These are phyloP conservation scores for Nymphicus hollandicus DNA, from an alignment of 2,113 vertebrate species.

Conservation along the genomic window DNA sequence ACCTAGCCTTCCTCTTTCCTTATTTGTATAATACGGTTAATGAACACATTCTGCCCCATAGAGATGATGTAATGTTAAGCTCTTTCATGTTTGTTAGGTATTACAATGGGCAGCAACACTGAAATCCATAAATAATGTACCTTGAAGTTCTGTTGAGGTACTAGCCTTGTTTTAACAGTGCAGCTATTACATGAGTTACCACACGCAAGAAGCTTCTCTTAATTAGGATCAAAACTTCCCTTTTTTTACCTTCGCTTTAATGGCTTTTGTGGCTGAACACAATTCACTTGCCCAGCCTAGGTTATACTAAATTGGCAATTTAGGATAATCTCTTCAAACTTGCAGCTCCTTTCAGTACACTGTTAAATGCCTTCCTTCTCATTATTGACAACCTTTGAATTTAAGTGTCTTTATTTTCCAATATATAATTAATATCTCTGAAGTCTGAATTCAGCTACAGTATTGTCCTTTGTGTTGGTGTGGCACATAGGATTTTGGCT, in stretches of 20 bases:
- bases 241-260: not conserved
- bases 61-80: not conserved
- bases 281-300: not conserved
- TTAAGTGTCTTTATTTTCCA: not conserved
- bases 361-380: not conserved
- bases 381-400: not conserved
- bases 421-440: not conserved
- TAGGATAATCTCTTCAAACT: not conserved
- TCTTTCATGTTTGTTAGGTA: conserved; percentile 42
- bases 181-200: conserved; percentile 21
- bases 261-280: not conserved
- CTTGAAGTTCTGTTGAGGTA: conserved; percentile 43
- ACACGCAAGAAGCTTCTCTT: not conserved
- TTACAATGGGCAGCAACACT: not conserved
- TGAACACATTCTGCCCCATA: not conserved
- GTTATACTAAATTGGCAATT: too few species aligned
- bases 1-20: not conserved
- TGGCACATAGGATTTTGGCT: not conserved
- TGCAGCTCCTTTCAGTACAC: not conserved
- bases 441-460: not conserved
- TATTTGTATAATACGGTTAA: conserved; percentile 35
- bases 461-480: fast-evolving
- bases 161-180: conserved; percentile 31
- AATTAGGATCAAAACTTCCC: conserved; percentile 10
- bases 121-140: conserved; percentile 29